phyloP scores from a whole-genome alignment of 2,113 vertebrate genomes.

The Acrocephalus kingi region DNA sequence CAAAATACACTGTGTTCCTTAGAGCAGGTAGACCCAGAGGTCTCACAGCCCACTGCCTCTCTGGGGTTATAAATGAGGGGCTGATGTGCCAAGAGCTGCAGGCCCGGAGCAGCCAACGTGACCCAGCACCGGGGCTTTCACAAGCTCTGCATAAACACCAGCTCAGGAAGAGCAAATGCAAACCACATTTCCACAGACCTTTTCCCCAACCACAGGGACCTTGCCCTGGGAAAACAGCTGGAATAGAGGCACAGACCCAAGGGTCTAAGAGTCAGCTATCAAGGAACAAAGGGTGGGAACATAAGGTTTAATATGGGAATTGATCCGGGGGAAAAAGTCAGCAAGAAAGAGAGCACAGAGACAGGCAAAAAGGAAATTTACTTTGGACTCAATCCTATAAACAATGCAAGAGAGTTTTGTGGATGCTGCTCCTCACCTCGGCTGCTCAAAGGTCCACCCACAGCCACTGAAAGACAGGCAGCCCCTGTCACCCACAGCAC shows the following conservation, averaged over 20 bases:
- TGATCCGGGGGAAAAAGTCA: neutral
- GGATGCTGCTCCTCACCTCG: neutral
- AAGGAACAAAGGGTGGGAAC: slow-evolving; percentile 44
- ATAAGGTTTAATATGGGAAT: slow-evolving; percentile 3
- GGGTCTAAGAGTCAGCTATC: slow-evolving; percentile 11
- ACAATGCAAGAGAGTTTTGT: neutral
- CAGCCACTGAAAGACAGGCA: neutral
- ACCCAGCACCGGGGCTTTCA: neutral
- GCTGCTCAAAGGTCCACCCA: slow-evolving; percentile 30
- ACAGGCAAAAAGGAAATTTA: slow-evolving; percentile 52
- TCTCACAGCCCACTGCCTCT: neutral
- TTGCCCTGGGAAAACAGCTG: slow-evolving; percentile 48
- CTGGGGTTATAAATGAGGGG: neutral
- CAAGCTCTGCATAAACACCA: neutral
- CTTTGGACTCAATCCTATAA: slow-evolving; percentile 47
- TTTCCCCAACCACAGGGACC: neutral
- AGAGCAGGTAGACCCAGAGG: neutral
- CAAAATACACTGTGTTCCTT: neutral
- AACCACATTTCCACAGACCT: slow-evolving; percentile 18
- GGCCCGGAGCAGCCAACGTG: neutral
- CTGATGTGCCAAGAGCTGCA: neutral
- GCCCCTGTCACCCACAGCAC: neutral
- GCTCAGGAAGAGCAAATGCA: slow-evolving; percentile 51
- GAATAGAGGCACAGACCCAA: neutral
- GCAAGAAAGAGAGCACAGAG: neutral